Conservation (phyloP, 1,140 invertebrate genomes). For the Apis dorsata region DNA sequence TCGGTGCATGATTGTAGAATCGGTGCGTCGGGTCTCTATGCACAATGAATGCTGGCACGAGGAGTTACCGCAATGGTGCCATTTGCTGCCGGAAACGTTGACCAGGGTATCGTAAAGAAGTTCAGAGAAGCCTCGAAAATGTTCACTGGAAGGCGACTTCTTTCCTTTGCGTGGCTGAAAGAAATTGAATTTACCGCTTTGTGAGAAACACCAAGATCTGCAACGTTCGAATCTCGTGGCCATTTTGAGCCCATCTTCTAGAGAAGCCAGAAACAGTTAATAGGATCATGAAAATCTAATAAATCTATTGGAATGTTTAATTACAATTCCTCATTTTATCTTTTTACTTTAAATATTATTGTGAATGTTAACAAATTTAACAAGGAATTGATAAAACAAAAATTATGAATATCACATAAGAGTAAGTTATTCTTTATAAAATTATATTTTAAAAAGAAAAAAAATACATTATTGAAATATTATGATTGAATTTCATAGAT, state of each 20-base stretch:
- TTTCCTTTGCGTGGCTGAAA: background rate
- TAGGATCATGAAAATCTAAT: background rate
- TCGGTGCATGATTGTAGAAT: too few relatives aligned
- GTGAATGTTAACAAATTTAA: background rate
- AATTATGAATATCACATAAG: too few relatives aligned
- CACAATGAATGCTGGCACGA: background rate
- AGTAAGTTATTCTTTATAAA: too few relatives aligned
- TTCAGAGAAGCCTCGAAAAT: background rate
- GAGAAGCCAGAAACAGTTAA: background rate
- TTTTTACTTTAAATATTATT: too few relatives aligned
- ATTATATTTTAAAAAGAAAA: background rate
- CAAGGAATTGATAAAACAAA: background rate
- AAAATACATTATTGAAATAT: background rate
- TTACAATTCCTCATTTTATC: too few relatives aligned
- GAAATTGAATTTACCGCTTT: constrained; percentile 15
- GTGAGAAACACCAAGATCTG: background rate
- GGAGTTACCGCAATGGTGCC: constrained; percentile 20
- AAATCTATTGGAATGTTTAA: background rate
- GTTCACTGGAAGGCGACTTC: background rate
- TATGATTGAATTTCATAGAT: background rate
- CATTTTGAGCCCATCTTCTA: background rate
- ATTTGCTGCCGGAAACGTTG: constrained; percentile 19
- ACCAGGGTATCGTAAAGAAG: constrained; percentile 31
- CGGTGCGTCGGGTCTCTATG: background rate
- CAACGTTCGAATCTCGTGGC: background rate